phyloP scores from a whole-genome alignment of 1,140 invertebrate genomes.

The Lordiphosa stackelbergi region DNA sequence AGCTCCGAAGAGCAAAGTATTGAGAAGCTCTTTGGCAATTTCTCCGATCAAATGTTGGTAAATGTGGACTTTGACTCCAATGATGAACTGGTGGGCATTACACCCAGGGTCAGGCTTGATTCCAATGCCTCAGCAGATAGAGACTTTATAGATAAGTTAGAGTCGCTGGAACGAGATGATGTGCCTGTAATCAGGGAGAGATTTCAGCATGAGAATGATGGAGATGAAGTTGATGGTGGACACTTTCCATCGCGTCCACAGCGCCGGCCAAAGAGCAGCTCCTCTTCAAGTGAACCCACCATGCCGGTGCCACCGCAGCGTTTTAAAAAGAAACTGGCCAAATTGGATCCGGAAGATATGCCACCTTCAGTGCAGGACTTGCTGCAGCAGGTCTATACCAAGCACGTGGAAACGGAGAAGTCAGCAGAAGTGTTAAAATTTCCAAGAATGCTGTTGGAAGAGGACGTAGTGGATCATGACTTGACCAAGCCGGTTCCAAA shows the following conservation, averaged over 20 bases:
- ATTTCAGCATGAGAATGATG: conserved; percentile 5
- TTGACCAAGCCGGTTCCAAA: too few species aligned
- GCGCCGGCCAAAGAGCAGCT: conserved; percentile 63
- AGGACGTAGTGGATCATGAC: neutral
- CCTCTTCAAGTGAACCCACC: conserved; percentile 61
- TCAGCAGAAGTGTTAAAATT: conserved; percentile 27
- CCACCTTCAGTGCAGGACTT: conserved; percentile 71
- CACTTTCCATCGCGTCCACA: conserved; percentile 61
- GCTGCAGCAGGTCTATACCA: conserved; percentile 29
- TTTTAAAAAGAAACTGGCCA: conserved; percentile 59
- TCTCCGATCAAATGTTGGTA: conserved; percentile 70
- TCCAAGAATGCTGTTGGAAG: conserved; percentile 16
- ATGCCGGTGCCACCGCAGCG: conserved; percentile 57
- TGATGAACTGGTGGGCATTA: conserved; percentile 66
- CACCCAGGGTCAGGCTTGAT: conserved; percentile 16
- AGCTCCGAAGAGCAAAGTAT: conserved; percentile 74
- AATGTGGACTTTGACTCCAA: conserved; percentile 73
- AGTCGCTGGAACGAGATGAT: conserved; percentile 52
- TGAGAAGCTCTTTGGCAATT: conserved; percentile 64
- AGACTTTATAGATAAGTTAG: conserved; percentile 54
- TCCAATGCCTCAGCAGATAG: conserved; percentile 33
- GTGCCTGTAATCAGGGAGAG: neutral
- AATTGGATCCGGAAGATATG: conserved; percentile 60
- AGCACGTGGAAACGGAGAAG: neutral
- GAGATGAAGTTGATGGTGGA: conserved; percentile 35